phyloP scores from a whole-genome alignment of 2,113 vertebrate genomes.

The Misgurnus anguillicaudatus region DNA sequence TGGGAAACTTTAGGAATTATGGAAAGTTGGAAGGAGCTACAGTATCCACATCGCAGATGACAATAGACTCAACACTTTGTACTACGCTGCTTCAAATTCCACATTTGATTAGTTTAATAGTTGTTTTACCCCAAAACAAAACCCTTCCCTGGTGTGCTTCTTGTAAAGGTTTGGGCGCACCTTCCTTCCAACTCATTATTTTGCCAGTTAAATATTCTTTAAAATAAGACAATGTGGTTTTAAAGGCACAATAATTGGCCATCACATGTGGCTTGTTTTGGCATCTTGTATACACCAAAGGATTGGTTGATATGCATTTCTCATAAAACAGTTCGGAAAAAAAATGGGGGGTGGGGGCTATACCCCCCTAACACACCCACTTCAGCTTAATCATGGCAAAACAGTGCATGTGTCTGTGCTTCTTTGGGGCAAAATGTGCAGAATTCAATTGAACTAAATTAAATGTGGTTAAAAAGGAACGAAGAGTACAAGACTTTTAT shows the following conservation, averaged over 20 bases:
- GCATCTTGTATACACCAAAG: conserved; percentile 52
- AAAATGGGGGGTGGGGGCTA: not conserved
- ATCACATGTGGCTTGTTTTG: conserved; percentile 61
- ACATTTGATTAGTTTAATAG: conserved; percentile 42
- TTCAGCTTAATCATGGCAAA: not conserved
- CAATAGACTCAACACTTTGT: not conserved
- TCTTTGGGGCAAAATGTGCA: not conserved
- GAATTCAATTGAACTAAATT: too few species aligned
- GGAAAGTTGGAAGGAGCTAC: not conserved
- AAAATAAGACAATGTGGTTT: conserved; percentile 46
- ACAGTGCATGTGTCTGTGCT: not conserved
- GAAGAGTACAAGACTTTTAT: not conserved
- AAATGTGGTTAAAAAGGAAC: not conserved
- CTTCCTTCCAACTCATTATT: conserved; percentile 38
- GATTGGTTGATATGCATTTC: conserved; percentile 40
- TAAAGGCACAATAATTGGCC: conserved; percentile 53
- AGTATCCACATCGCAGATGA: not conserved
- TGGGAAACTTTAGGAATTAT: not conserved
- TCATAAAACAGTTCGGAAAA: conserved; percentile 51
- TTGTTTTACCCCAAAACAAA: conserved; percentile 50
- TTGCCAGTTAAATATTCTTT: conserved; percentile 53
- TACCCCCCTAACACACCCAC: not conserved
- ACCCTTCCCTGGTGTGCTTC: conserved; percentile 36
- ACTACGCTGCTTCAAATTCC: conserved; percentile 39
- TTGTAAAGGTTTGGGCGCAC: conserved; percentile 50